A percentile compares a stretch with the other conserved stretches of the same genome.
Evolutionary conservation across 2,113 vertebrate genomes (phyloP).

Genomic region (Dasyornis broadbenti): DNA sequence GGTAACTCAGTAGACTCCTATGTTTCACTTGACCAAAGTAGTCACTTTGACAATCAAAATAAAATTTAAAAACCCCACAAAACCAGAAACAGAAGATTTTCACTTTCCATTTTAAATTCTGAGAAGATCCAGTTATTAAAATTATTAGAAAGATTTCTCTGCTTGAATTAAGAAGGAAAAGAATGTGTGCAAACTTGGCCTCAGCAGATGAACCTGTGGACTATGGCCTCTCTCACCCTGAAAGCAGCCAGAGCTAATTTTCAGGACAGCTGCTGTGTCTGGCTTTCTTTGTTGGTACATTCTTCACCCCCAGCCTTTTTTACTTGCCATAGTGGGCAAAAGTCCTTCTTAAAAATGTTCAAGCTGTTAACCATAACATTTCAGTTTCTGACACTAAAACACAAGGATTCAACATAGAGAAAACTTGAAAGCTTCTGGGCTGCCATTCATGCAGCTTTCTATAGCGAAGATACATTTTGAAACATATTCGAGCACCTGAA

Average conservation of each 20-base stretch:
- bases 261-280: background rate
- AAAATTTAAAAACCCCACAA: rapidly evolving
- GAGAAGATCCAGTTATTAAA: background rate
- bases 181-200: background rate
- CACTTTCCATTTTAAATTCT: background rate
- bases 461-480: background rate
- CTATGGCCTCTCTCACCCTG: background rate
- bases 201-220: background rate
- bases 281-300: background rate
- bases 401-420: background rate
- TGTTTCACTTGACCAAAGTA: background rate
- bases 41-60: background rate
- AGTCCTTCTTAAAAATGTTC: background rate
- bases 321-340: background rate
- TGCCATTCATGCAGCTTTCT: background rate
- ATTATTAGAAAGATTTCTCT: background rate
- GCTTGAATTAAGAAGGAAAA: background rate
- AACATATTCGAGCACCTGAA: background rate
- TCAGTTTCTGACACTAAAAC: background rate
- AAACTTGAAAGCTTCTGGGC: background rate
- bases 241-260: background rate
- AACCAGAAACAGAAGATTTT: background rate
- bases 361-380: background rate
- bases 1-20: background rate
- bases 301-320: background rate